Conservation (phyloP, 2,888 invertebrate species). For the Plebejus argus region DNA sequence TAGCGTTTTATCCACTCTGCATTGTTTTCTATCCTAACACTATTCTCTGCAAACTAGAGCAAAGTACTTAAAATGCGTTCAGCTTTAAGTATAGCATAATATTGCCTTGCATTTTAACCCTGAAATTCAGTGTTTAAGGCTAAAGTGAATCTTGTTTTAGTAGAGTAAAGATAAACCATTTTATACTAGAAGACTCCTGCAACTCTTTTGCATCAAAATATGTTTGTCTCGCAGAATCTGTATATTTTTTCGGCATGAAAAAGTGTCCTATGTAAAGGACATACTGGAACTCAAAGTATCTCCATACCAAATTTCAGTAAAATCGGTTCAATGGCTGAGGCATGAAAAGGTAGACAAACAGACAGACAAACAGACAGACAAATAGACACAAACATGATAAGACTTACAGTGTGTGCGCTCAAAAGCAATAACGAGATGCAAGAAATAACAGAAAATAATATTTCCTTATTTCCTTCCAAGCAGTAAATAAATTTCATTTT, state of each 20-base stretch:
- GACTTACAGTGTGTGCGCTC: not conserved
- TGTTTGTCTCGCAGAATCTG: too few species aligned
- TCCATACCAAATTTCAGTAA: too few species aligned
- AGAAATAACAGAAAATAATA: slow-evolving; percentile 10
- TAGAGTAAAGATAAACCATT: not conserved
- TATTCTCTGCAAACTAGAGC: slow-evolving; percentile 26
- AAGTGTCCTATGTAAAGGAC: too few species aligned
- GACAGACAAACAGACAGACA: too few species aligned
- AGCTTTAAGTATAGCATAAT: slow-evolving; percentile 32
- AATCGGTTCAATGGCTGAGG: too few species aligned
- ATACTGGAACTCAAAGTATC: too few species aligned
- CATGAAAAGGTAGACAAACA: too few species aligned
- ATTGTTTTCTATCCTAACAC: slow-evolving; percentile 21
- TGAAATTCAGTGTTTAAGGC: slow-evolving; percentile 7
- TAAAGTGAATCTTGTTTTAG: not conserved
- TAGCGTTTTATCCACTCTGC: slow-evolving; percentile 10
- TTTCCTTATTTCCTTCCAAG: not conserved
- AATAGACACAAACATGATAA: too few species aligned
- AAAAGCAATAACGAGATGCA: not conserved
- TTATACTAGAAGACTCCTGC: too few species aligned
- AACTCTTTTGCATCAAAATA: too few species aligned
- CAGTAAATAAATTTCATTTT: not conserved
- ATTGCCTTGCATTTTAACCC: slow-evolving; percentile 29
- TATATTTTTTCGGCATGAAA: too few species aligned
- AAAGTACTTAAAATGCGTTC: slow-evolving; percentile 33